Conservation (phyloP, 2,113 vertebrate genomes). For the Azemiops feae region DNA sequence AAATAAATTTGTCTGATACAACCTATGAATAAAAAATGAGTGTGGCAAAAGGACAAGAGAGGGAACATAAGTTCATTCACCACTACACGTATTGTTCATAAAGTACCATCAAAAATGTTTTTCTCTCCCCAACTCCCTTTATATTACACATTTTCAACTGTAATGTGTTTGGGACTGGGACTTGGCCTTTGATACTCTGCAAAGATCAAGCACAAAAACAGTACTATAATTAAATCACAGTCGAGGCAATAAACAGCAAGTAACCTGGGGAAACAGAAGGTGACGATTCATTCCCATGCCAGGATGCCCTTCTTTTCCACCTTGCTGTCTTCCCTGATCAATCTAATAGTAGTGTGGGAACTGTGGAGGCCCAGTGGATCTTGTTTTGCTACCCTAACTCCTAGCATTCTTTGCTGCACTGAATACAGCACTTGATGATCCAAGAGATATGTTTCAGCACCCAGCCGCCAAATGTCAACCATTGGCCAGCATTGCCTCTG, state of each 20-base stretch:
- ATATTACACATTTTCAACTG: background rate
- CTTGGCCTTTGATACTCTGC: background rate
- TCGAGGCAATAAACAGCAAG: background rate
- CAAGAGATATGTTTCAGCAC: background rate
- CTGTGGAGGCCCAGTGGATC: background rate
- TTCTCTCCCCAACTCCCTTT: background rate
- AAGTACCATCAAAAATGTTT: background rate
- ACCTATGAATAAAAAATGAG: background rate
- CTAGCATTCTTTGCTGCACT: background rate
- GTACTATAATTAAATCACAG: background rate
- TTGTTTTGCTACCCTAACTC: background rate
- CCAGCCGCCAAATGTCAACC: background rate
- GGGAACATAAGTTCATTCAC: background rate
- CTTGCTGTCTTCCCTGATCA: background rate
- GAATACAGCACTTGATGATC: background rate
- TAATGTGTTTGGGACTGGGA: background rate
- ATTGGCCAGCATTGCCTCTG: background rate
- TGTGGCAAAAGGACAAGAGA: background rate
- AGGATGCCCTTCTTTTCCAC: background rate
- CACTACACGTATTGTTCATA: background rate
- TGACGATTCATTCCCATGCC: background rate
- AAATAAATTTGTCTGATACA: background rate
- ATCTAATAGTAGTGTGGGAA: background rate
- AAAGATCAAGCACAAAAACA: background rate
- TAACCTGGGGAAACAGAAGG: background rate